Conservation (phyloP, 2,888 invertebrate genomes). For the Volucella zonaria region DNA sequence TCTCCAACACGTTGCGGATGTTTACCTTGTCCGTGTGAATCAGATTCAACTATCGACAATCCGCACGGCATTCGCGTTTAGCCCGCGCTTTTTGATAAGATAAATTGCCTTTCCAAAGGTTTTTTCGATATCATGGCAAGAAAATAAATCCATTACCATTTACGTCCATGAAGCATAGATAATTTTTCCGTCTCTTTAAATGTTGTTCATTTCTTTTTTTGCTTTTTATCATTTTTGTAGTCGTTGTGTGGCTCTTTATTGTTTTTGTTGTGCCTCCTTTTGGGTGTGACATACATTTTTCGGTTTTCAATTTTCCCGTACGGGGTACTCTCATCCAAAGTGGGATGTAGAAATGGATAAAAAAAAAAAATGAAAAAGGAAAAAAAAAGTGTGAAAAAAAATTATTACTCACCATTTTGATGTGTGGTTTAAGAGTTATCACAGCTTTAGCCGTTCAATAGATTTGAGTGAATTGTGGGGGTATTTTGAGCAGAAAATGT, state of each 20-base stretch:
- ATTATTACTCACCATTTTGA: slow-evolving; percentile 74
- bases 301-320: slow-evolving; percentile 44
- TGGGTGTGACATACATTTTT: slow-evolving; percentile 74
- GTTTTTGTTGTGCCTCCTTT: slow-evolving; percentile 73
- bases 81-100: slow-evolving; percentile 52
- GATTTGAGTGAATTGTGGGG: slow-evolving; percentile 8
- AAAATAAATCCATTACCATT: slow-evolving; percentile 30
- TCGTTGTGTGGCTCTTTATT: slow-evolving; percentile 39
- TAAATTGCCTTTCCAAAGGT: slow-evolving; percentile 14
- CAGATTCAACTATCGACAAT: slow-evolving; percentile 19
- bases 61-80: background rate
- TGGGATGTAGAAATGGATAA: slow-evolving; percentile 30
- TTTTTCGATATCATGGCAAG: background rate
- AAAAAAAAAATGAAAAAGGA: background rate
- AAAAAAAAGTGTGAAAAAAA: slow-evolving; percentile 46
- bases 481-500: slow-evolving; percentile 16
- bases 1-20: background rate
- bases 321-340: slow-evolving; percentile 25
- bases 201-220: slow-evolving; percentile 18
- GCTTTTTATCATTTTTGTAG: background rate
- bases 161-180: slow-evolving; percentile 39
- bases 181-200: slow-evolving; percentile 8
- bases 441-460: slow-evolving; percentile 60
- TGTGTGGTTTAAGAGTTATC: slow-evolving; percentile 63
- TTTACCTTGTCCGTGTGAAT: slow-evolving; percentile 32